Percentiles rank a stretch among this genome's conserved stretches.
Evolutionary conservation across 2,888 invertebrate species (phyloP).

Genomic region (Metopia argyrocephala): DNA sequence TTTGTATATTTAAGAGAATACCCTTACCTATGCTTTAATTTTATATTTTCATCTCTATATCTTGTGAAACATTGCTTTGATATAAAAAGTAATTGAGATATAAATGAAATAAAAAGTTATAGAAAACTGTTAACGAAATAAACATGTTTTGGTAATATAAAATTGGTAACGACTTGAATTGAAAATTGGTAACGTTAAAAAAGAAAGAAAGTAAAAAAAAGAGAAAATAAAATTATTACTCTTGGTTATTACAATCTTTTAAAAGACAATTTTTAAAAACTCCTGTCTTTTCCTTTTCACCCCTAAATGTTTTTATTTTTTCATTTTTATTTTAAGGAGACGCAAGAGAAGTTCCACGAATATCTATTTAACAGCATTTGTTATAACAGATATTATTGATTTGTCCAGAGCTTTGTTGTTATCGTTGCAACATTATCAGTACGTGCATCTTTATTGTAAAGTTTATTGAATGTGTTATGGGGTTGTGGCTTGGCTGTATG

Average conservation of each 20-base stretch:
- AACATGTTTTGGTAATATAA: conserved; percentile 36
- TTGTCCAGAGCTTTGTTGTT: conserved; percentile 83
- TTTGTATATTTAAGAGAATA: background rate
- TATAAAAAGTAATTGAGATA: conserved; percentile 58
- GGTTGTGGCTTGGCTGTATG: conserved; percentile 82
- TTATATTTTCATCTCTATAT: background rate
- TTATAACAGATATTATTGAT: conserved; percentile 85
- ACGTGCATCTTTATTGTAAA: conserved; percentile 79
- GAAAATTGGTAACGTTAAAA: conserved; percentile 15
- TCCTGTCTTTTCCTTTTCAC: background rate
- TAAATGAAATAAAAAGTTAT: conserved; percentile 55
- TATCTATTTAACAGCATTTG: conserved; percentile 85
- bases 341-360: conserved; percentile 88
- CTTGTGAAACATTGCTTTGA: conserved; percentile 3
- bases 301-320: conserved; percentile 2
- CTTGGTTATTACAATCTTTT: conserved; percentile 13
- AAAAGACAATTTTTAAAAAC: conserved; percentile 24
- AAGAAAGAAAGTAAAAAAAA: conserved; percentile 25
- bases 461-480: conserved; percentile 83
- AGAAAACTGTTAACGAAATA: conserved; percentile 46
- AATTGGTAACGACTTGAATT: background rate
- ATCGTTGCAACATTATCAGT: conserved; percentile 82
- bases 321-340: conserved; percentile 75
- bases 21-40: background rate
- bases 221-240: conserved; percentile 15